Conservation (phyloP, 2,888 invertebrate genomes). For the Hetaerina titia region DNA sequence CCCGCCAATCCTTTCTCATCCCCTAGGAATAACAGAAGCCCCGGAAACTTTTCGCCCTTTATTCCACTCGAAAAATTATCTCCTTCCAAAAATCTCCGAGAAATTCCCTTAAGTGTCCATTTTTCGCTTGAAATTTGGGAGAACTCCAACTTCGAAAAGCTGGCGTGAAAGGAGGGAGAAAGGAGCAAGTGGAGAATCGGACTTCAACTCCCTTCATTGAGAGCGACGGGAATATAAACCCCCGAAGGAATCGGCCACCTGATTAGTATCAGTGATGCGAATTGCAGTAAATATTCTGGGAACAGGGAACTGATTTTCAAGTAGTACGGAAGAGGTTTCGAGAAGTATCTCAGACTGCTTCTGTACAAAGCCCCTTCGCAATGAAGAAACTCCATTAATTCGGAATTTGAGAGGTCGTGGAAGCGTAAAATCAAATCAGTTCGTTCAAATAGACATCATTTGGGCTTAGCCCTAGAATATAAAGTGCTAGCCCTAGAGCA, state of each 20-base stretch:
- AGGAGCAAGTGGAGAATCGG: no score
- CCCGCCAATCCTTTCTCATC: neutral
- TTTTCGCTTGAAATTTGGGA: slow-evolving; percentile 9
- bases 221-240: no score
- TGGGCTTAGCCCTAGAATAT: neutral
- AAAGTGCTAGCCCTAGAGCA: no score
- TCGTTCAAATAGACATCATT: neutral
- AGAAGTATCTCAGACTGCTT: neutral
- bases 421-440: neutral
- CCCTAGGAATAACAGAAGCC: neutral
- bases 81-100: neutral
- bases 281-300: neutral
- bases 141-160: slow-evolving; percentile 4
- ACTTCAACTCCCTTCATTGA: no score
- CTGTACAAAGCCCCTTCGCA: neutral
- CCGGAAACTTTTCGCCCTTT: neutral
- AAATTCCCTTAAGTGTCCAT: neutral
- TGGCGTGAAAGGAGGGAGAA: neutral
- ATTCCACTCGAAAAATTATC: slow-evolving; percentile 20
- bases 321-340: neutral
- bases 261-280: neutral
- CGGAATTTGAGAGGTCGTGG: neutral
- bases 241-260: neutral
- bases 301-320: neutral
- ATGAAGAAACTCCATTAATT: neutral